Evolutionary conservation across 1,140 invertebrate genomes (phyloP), one percentile per base, ranked within the genome.

Genomic region (Zelostemma sp.): DNA sequence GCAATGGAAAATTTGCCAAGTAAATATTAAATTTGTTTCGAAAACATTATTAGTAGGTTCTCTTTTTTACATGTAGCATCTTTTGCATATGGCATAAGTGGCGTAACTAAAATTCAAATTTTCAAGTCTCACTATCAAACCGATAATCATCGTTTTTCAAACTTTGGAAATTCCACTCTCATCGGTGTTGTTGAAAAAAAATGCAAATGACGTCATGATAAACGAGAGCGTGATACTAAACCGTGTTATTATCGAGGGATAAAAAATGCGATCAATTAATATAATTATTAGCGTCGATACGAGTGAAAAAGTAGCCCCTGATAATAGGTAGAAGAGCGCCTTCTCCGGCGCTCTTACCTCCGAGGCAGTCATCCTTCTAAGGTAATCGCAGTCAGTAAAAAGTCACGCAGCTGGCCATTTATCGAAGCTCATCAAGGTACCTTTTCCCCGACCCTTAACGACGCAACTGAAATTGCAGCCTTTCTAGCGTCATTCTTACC

Each of bases 211-310:
- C 1, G 12, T 15, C 18, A 16, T 8, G 12, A 55, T 16, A 28
- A 55, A 55, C 28, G 11, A 31, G 28, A 4, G 40, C 11, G 49
- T 31, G 14, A n/a, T 15, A 19, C 41, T 51, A 50, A 31, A 45
- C 41, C 16, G 38, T 54, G 40, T 60, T 46, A 67, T 60, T 60
- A 59, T n/a, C 17, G 15, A 49, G 19, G 28, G 3, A 14, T 28
- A 21, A 18, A 48, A 35, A 66, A 61, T 53, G 18, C n/a, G 31
- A 46, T 60, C 53, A 50, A 61, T 67, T 51, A 57, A 54, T 18
- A 9, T 67, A 67, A 67, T 67, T 60, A 67, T 57, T n/a, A 28
- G 18, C 19, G 43, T 45, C 46, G 21, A 31, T 12, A 31, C 33
- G 35, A 38, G 35, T 14, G 12, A 59, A 67, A 53, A 67, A 60